Conservation (phyloP, 1,140 invertebrate species). For the Ceratina australensis region DNA sequence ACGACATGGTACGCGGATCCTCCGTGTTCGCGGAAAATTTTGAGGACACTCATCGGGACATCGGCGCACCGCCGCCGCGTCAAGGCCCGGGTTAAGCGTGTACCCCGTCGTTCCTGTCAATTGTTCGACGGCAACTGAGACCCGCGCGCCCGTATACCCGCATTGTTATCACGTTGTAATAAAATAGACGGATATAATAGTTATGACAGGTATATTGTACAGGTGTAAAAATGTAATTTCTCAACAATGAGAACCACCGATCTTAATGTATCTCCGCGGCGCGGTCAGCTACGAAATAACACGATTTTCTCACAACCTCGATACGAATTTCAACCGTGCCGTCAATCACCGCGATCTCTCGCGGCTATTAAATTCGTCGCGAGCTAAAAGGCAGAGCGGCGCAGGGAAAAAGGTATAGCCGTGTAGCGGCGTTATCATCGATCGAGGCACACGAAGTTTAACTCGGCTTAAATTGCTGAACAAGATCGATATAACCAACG, state of each 20-base stretch:
- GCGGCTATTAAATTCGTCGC: slow-evolving; percentile 14
- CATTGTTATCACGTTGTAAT: no score
- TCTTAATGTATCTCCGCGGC: not conserved
- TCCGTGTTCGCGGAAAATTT: slow-evolving; percentile 28
- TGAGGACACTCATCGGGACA: slow-evolving; percentile 36
- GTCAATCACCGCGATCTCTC: slow-evolving; percentile 5
- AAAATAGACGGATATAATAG: no score
- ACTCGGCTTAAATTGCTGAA: slow-evolving; percentile 58
- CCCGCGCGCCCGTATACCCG: no score
- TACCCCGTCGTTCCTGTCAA: no score
- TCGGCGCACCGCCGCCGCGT: not conserved
- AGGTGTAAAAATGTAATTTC: no score
- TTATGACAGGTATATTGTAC: no score
- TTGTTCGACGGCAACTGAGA: not conserved
- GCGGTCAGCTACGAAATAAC: not conserved
- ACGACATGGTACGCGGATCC: slow-evolving; percentile 14
- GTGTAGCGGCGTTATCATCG: slow-evolving; percentile 53
- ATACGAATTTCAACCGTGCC: not conserved
- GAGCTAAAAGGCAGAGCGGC: slow-evolving; percentile 20
- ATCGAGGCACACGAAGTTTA: slow-evolving; percentile 58
- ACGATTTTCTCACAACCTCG: slow-evolving; percentile 16
- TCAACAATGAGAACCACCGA: not conserved
- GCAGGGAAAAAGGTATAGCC: slow-evolving; percentile 17
- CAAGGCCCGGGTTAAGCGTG: no score
- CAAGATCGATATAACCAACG: slow-evolving; percentile 62